Percentiles rank a stretch among this genome's conserved stretches.
phyloP scores from a whole-genome alignment of 2,797 vertebrate species.

The Cryptoblepharus egeriae region DNA sequence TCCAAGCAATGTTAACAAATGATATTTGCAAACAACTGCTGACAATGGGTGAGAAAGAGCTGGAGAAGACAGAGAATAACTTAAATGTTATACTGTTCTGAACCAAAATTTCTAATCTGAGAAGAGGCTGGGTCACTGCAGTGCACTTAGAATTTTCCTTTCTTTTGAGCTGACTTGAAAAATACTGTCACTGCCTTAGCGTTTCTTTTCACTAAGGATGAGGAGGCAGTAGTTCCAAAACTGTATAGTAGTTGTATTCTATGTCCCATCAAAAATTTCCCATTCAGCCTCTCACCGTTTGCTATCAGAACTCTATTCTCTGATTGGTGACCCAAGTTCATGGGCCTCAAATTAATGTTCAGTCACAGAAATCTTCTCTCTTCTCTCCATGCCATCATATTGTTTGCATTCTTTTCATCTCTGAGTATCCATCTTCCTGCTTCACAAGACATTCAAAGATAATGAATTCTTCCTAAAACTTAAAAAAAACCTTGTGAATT shows the following conservation, averaged over 20 bases:
- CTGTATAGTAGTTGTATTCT: slow-evolving; percentile 44
- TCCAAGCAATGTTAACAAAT: slow-evolving; percentile 41
- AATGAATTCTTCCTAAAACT: slow-evolving; percentile 59
- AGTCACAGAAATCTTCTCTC: slow-evolving; percentile 71
- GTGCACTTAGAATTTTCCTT: slow-evolving; percentile 60
- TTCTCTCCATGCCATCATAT: slow-evolving; percentile 40
- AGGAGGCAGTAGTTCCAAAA: slow-evolving; percentile 44
- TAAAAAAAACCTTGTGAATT: slow-evolving; percentile 78
- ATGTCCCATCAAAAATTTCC: slow-evolving; percentile 58
- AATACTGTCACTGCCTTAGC: slow-evolving; percentile 32
- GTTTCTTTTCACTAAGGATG: slow-evolving; percentile 43
- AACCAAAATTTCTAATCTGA: slow-evolving; percentile 67
- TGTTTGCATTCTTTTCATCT: slow-evolving; percentile 67
- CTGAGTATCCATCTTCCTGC: slow-evolving; percentile 68
- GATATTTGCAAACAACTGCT: slow-evolving; percentile 53
- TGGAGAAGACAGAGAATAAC: slow-evolving; percentile 55
- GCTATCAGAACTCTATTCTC: slow-evolving; percentile 47
- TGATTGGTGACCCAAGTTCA: slow-evolving; percentile 44
- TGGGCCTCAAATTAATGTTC: slow-evolving; percentile 63
- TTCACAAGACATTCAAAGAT: slow-evolving; percentile 69
- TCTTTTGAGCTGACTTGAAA: slow-evolving; percentile 2
- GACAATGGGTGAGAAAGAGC: slow-evolving; percentile 64
- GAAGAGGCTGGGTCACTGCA: slow-evolving; percentile 67
- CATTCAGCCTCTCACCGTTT: slow-evolving; percentile 45
- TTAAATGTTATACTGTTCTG: slow-evolving; percentile 60